Evolutionary conservation across 2,888 invertebrate genomes (phyloP), one percentile per base, ranked within the genome.

Genomic region (Lymantria dispar): DNA sequence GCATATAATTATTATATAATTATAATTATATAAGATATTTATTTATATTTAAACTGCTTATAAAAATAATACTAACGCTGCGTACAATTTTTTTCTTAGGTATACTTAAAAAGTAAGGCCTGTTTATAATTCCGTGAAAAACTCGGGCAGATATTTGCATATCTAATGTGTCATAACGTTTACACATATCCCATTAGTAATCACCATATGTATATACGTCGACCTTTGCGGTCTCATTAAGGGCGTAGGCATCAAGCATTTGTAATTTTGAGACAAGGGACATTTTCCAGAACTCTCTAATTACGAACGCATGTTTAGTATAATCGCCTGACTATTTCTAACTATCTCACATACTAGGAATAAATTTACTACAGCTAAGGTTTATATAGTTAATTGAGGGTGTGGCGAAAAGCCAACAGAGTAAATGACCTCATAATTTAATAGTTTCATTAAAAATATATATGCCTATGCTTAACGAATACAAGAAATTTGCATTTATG

Each of bases 261-360:
- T 80, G 78, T 78, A 74, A 80, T 76, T 79, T 71, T 68, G 74
- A 76, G 67, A 72, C 73, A 58, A 60, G 62, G 72, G 60, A 63
- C 66, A 58, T 62, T 64, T 68, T 54, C 54, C 47, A 65, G 46
- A 66, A 68, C 63, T 65, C 69, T 71, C 54, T 78, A 74, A 78
- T 78, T 76, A 76, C 69, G 66, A 67, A 60, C 58, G 54, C 68
- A 60, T 60, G 52, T 61, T 68, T 60, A 66, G 62, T 62, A 66
- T 68, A 70, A 77, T 77, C 70, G 74, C 65, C 63, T 62, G 64
- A 47, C 58, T 63, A 69, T 64, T 60, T 58, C 57, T 47, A 60
- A 69, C 48, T 61, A 66, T 59, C 48, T 53, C 37, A 47, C 31
- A 52, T 47, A 14, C 38, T 43, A 8, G 40, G 44, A 8, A 7